phyloP scores from a whole-genome alignment of 2,113 vertebrate genomes.

The Callorhinus ursinus region DNA sequence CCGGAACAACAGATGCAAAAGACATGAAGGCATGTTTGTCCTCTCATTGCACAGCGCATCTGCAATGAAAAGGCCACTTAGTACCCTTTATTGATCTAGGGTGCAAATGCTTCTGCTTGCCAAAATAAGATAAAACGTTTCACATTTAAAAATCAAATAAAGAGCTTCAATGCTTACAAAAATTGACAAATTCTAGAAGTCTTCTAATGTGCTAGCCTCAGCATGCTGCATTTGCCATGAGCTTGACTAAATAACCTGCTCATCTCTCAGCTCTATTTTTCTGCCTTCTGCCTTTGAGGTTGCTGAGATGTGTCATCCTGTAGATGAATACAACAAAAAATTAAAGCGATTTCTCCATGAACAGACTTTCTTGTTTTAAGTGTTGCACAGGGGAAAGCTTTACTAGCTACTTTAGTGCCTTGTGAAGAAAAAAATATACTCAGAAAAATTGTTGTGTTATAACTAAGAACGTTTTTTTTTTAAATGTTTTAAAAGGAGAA shows the following conservation, averaged over 20 bases:
- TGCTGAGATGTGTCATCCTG: constrained; percentile 22
- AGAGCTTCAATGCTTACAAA: background rate
- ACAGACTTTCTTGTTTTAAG: background rate
- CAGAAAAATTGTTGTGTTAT: background rate
- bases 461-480: background rate
- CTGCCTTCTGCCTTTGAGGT: background rate
- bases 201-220: background rate
- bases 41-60: background rate
- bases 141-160: constrained; percentile 58
- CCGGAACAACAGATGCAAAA: background rate
- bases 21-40: background rate
- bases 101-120: constrained; percentile 40
- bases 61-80: constrained; percentile 5
- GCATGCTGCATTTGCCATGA: background rate
- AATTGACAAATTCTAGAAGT: constrained; percentile 16
- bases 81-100: constrained; percentile 15
- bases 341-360: background rate
- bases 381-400: background rate
- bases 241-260: background rate
- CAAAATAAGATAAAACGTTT: constrained; percentile 41
- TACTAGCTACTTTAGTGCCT: background rate
- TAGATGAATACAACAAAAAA: constrained; percentile 3
- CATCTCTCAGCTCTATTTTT: background rate
- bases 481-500: constrained; percentile 6
- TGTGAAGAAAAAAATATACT: background rate